A percentile compares a stretch with the other conserved stretches of the same genome.
These are phyloP conservation scores for Epistrophe grossulariae DNA, from an alignment of 2,888 invertebrate genomes.

Conservation along the genomic window DNA sequence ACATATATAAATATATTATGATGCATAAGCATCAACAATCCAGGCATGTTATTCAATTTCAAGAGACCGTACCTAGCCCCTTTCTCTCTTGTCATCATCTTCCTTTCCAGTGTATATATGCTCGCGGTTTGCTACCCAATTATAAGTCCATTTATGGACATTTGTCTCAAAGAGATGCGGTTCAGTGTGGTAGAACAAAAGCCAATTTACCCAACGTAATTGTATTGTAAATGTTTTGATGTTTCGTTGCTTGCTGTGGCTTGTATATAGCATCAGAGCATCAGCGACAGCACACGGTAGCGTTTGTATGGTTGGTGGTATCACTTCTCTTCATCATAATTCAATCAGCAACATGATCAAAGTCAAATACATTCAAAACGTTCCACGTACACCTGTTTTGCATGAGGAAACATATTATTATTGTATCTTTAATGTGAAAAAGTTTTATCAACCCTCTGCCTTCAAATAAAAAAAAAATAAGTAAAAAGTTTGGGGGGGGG, in stretches of 20 bases:
- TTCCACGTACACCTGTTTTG: conserved; percentile 62
- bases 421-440: conserved; percentile 24
- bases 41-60: conserved; percentile 59
- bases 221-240: conserved; percentile 74
- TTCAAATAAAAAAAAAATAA: not conserved
- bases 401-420: conserved; percentile 56
- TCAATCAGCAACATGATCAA: conserved; percentile 75
- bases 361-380: conserved; percentile 65
- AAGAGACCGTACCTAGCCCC: not conserved
- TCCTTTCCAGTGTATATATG: not conserved
- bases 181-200: conserved; percentile 60
- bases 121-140: conserved; percentile 44
- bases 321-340: conserved; percentile 64
- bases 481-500: not conserved
- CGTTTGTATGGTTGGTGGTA: conserved; percentile 11
- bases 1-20: not conserved
- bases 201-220: conserved; percentile 75
- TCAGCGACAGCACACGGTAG: conserved; percentile 12
- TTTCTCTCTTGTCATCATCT: not conserved
- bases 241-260: conserved; percentile 55
- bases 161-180: conserved; percentile 67
- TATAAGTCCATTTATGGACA: conserved; percentile 74
- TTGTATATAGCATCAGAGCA: not conserved
- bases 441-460: not conserved
- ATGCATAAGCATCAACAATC: conserved; percentile 1